A percentile compares a stretch with the other conserved stretches of the same genome.
phyloP scores from a whole-genome alignment of 2,113 vertebrate species.

The Tupaia chinensis region DNA sequence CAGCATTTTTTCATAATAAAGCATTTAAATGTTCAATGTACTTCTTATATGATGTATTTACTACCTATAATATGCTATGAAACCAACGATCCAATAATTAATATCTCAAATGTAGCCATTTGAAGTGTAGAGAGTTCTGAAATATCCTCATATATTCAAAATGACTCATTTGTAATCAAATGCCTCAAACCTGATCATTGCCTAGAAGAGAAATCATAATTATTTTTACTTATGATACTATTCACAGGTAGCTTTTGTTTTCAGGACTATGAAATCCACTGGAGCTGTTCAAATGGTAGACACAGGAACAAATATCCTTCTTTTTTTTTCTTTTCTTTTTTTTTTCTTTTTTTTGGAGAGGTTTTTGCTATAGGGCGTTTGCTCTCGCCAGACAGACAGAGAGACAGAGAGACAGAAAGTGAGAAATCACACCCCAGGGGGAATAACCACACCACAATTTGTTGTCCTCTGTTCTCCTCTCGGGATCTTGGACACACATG shows the following conservation, averaged over 20 bases:
- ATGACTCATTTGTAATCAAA: not conserved
- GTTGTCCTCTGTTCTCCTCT: too few relatives aligned
- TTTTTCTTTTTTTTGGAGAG: too few relatives aligned
- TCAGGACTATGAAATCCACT: not conserved
- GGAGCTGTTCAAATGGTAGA: not conserved
- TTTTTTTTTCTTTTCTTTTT: too few relatives aligned
- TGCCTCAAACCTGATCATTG: not conserved
- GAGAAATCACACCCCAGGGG: too few relatives aligned
- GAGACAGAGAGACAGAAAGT: too few relatives aligned
- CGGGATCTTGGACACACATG: too few relatives aligned
- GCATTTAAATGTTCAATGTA: not conserved
- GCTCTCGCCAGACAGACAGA: too few relatives aligned
- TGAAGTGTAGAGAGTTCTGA: not conserved
- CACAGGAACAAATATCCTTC: not conserved
- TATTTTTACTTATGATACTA: not conserved
- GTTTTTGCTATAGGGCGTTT: too few relatives aligned
- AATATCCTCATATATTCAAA: conserved; percentile 17
- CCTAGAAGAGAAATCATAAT: not conserved
- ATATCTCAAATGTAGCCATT: not conserved
- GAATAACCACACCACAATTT: too few relatives aligned
- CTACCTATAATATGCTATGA: not conserved
- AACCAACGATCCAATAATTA: not conserved
- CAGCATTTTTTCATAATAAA: not conserved
- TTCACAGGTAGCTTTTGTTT: not conserved
- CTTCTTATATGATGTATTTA: not conserved